phyloP scores from a whole-genome alignment of 2,797 vertebrate species.

The Pangasius larnaudii region DNA sequence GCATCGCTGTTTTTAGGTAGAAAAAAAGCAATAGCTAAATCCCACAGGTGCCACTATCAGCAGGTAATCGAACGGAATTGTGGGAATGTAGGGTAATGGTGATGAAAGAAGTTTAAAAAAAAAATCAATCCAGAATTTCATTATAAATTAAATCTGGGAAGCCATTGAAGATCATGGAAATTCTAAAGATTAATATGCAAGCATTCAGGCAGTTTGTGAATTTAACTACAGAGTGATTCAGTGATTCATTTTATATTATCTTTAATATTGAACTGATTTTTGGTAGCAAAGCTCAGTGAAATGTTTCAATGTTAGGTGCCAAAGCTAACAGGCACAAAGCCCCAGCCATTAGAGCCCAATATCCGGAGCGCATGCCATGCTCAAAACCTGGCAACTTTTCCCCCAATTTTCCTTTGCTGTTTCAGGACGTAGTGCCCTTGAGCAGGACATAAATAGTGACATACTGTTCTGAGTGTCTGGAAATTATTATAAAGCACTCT shows the following conservation, averaged over 20 bases:
- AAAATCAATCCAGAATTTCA: not conserved
- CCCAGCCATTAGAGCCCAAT: constrained; percentile 37
- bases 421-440: constrained; percentile 21
- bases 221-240: constrained; percentile 21
- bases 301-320: constrained; percentile 1
- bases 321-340: constrained; percentile 34
- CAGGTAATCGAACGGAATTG: not conserved
- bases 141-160: not conserved
- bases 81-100: not conserved
- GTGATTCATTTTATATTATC: constrained; percentile 7
- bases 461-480: constrained; percentile 53
- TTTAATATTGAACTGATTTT: constrained; percentile 16
- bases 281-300: constrained; percentile 12
- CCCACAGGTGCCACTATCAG: not conserved
- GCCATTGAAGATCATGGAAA: not conserved
- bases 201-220: not conserved
- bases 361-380: constrained; percentile 25
- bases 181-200: not conserved
- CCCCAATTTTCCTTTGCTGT: constrained; percentile 23
- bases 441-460: constrained; percentile 41
- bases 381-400: constrained; percentile 16
- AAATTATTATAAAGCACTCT: constrained; percentile 52
- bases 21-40: not conserved
- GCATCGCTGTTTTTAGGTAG: not conserved
- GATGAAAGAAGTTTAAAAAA: not conserved